Conservation (phyloP, 2,113 vertebrate species). For the Dinomys branickii region DNA sequence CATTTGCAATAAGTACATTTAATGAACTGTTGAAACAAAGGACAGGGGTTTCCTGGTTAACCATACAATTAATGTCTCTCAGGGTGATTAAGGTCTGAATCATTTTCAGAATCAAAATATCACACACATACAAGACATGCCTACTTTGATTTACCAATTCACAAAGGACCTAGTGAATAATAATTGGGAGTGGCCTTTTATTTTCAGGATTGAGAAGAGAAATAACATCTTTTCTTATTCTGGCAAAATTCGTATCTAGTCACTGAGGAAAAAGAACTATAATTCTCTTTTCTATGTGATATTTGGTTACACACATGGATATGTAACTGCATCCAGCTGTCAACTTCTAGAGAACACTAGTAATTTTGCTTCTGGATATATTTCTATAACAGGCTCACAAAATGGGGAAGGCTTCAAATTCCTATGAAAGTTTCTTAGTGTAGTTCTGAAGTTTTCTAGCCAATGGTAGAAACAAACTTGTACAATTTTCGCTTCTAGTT, state of each 20-base stretch:
- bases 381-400: slow-evolving; percentile 24
- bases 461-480: neutral
- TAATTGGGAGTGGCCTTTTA: neutral
- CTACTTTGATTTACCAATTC: neutral
- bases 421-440: neutral
- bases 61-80: slow-evolving; percentile 46
- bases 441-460: slow-evolving; percentile 32
- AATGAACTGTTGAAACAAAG: slow-evolving; percentile 35
- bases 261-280: neutral
- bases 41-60: slow-evolving; percentile 18
- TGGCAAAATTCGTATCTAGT: slow-evolving; percentile 16
- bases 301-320: slow-evolving; percentile 11
- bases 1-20: slow-evolving; percentile 62
- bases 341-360: neutral
- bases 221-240: neutral
- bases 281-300: slow-evolving; percentile 11
- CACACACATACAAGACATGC: neutral
- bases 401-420: neutral
- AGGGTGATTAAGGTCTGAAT: neutral
- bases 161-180: slow-evolving; percentile 19
- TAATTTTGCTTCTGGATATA: neutral
- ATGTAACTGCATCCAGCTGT: neutral
- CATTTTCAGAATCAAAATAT: slow-evolving; percentile 51
- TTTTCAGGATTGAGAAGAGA: neutral
- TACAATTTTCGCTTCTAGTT: neutral